These are phyloP conservation scores for Myiothlypis chrysogaster DNA, from an alignment of 2,797 vertebrate species.

Conservation along the genomic window DNA sequence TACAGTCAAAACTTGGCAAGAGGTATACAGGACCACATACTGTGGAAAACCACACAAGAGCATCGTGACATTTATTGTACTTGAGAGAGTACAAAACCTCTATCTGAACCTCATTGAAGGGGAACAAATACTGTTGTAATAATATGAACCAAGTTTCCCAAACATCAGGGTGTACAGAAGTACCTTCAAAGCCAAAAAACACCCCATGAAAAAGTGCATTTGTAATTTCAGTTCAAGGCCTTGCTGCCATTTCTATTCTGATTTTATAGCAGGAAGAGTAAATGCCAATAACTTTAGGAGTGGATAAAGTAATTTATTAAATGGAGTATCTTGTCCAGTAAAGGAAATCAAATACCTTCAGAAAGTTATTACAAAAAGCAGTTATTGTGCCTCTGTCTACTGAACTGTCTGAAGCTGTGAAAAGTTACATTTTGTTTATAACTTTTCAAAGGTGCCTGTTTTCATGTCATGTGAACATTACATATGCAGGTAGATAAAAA, in stretches of 20 bases:
- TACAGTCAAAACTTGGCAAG: conserved; percentile 64
- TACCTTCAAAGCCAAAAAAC: conserved; percentile 54
- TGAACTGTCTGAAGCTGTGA: not conserved
- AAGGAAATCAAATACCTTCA: not conserved
- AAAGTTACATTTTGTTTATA: not conserved
- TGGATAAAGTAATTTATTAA: not conserved
- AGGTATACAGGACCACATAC: conserved; percentile 55
- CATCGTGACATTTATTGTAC: conserved; percentile 68
- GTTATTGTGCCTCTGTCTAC: not conserved
- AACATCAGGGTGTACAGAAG: conserved; percentile 20
- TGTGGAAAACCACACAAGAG: conserved; percentile 64
- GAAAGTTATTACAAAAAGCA: not conserved
- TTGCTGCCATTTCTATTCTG: not conserved
- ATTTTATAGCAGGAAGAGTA: not conserved
- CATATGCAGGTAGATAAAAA: not conserved
- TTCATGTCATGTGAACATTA: not conserved
- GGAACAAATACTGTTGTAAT: conserved; percentile 58
- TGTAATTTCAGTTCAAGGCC: not conserved
- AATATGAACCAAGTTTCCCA: conserved; percentile 53
- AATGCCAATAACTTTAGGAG: not conserved
- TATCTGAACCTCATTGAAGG: conserved; percentile 59
- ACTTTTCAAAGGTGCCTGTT: not conserved
- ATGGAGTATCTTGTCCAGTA: not conserved
- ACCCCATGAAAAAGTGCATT: conserved; percentile 13
- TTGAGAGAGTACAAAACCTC: conserved; percentile 65